Base-by-base conservation (phyloP, 2,888 invertebrate genomes). In the Macrophya alboannulata region DNA sequence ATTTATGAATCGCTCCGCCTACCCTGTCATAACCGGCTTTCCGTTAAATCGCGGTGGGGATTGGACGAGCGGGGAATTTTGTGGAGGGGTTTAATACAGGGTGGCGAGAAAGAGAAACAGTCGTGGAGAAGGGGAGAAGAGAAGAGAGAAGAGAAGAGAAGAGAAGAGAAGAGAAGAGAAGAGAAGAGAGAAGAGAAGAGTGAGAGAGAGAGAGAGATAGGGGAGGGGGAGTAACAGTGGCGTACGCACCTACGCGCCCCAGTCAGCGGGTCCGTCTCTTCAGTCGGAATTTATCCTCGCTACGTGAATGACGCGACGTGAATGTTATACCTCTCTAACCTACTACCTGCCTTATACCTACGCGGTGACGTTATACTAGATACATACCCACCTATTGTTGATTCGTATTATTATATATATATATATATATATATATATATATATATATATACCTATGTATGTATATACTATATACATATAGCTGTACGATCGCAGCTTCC, bases 1-100 rank as follows among this genome's bases (percentile, higher is more conserved):
- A 93, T 93, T 93, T 93, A 93, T 93, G 93, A 93, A 93, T 91
- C 92, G 93, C 91, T 90, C 92, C 93, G 93, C 93, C 93, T 92
- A 91, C 91, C 90, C 91, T 93, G 93, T 93, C 93, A 93, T 93
- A 93, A 93, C 91, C 91, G 87, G 86, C 86, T 86, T 84, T 68
- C 71, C 87, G 88, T 86, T 87, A 86, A 89, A 87, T 84, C 82
- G 9, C 84, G 77, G 77, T 79, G 59, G 51, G 40, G 84, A 84
- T 85, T 85, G 25, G 55, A 15, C 71, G 48, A 43, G 25, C 76
- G 25, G 68, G 81, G 48, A 72, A 83, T 48, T 5, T 15, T 31
- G 85, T 79, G 85, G 59, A 17, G 74, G 59, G 51, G 84, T 45
- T n/a, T n/a, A 62, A 43, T 8, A 72, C 31, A 59, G 68, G 59